A percentile compares a stretch with the other conserved stretches of the same genome.
Conservation (phyloP, 2,113 vertebrate species). For the Zosterops japonicus region DNA sequence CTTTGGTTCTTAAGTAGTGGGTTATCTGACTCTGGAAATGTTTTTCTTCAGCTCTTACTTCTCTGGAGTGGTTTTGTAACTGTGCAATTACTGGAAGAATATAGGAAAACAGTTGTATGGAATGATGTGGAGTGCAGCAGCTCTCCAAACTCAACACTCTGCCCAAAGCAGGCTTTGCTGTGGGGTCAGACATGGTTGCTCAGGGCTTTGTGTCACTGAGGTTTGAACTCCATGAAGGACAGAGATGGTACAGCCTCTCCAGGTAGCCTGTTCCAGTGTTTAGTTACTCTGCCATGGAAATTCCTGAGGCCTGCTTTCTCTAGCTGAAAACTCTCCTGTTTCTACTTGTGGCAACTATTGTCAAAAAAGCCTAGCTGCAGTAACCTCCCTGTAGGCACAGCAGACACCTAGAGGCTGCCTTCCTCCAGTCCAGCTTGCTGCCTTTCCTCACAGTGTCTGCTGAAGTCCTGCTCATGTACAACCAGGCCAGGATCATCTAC, state of each 20-base stretch:
- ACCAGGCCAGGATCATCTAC: neutral
- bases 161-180: neutral
- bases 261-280: neutral
- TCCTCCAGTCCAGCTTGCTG: neutral
- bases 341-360: neutral
- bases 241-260: neutral
- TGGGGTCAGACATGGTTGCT: neutral
- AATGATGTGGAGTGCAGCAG: neutral
- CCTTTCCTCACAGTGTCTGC: neutral
- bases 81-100: neutral
- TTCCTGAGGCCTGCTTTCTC: neutral
- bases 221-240: neutral
- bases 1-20: neutral
- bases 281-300: neutral
- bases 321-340: neutral
- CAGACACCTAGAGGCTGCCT: rapidly evolving
- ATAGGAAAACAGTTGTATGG: neutral
- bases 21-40: neutral
- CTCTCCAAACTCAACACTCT: neutral
- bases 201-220: neutral
- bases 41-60: neutral
- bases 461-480: neutral
- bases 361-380: neutral
- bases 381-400: neutral
- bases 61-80: neutral